A percentile compares a stretch with the other conserved stretches of the same genome.
Conservation (phyloP, 2,888 invertebrate genomes). For the Tetragnatha montana region DNA sequence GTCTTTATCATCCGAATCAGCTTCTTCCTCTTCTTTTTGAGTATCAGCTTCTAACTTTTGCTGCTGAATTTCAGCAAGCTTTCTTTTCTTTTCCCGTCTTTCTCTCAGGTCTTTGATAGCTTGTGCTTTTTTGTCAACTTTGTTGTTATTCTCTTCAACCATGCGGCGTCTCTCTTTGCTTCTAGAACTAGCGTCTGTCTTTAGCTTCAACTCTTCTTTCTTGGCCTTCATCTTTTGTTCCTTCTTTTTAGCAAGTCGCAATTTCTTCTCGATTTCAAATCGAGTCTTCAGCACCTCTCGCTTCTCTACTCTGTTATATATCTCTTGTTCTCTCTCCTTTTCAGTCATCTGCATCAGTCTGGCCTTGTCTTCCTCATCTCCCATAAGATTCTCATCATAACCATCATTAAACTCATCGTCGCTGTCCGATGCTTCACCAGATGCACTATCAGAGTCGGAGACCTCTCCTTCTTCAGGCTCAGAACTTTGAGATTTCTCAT, state of each 20-base stretch:
- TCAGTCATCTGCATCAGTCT: constrained; percentile 94
- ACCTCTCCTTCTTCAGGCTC: constrained; percentile 72
- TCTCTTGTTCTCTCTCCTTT: constrained; percentile 96
- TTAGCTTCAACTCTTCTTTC: constrained; percentile 71
- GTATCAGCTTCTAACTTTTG: constrained; percentile 67
- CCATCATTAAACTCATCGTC: constrained; percentile 93
- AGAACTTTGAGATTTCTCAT: constrained; percentile 70
- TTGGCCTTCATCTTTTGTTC: constrained; percentile 78
- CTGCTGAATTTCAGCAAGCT: constrained; percentile 80
- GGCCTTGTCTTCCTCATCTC: constrained; percentile 95
- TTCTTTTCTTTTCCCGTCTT: constrained; percentile 91
- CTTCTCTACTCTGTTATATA: constrained; percentile 96
- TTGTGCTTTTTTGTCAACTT: constrained; percentile 89
- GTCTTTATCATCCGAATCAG: constrained; percentile 76
- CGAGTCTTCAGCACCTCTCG: constrained; percentile 94
- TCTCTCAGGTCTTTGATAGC: constrained; percentile 95
- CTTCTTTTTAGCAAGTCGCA: constrained; percentile 87
- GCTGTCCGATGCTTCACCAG: constrained; percentile 71
- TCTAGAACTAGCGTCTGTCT: constrained; percentile 81
- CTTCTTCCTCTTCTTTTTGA: constrained; percentile 66
- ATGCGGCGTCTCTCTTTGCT: constrained; percentile 92
- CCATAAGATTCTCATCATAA: constrained; percentile 97
- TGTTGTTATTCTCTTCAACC: constrained; percentile 88
- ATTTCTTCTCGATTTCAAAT: constrained; percentile 96
- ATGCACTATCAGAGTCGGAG: constrained; percentile 65